Conservation (phyloP, 2,797 vertebrate genomes). For the Coendou prehensilis region DNA sequence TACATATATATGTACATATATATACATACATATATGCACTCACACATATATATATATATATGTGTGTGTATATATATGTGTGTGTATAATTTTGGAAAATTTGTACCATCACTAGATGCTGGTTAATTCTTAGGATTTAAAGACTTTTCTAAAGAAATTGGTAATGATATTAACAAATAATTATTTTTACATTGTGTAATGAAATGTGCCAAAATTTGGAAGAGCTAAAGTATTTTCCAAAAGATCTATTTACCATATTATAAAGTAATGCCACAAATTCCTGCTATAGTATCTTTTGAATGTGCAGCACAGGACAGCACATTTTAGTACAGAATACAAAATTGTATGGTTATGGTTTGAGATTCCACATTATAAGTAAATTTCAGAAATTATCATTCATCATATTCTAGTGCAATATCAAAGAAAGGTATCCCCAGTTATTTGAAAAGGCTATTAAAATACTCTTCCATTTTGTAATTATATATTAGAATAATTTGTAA, state of each 20-base stretch:
- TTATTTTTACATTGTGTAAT: neutral
- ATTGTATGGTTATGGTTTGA: neutral
- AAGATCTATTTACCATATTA: neutral
- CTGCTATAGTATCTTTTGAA: neutral
- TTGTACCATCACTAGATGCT: neutral
- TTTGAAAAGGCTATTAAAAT: constrained; percentile 52
- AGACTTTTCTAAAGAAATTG: constrained; percentile 17
- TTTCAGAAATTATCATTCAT: constrained; percentile 20
- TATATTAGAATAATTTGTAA: constrained; percentile 6
- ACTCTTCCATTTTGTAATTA: neutral
- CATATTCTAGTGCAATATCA: neutral
- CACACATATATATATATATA: neutral
- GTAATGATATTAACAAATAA: neutral
- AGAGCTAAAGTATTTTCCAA: constrained; percentile 22
- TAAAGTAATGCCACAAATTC: constrained; percentile 21
- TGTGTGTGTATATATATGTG: too few relatives aligned
- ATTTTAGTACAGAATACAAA: constrained; percentile 49
- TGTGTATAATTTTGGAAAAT: neutral
- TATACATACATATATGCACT: neutral
- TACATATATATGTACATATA: neutral
- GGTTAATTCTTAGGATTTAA: neutral
- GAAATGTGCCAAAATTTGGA: constrained; percentile 15
- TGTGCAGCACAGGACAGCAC: neutral
- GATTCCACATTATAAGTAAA: constrained; percentile 1
- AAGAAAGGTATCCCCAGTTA: constrained; percentile 30